A percentile compares a stretch with the other conserved stretches of the same genome.
Conservation (phyloP, 2,888 invertebrate genomes). For the Dorcus hopei region DNA sequence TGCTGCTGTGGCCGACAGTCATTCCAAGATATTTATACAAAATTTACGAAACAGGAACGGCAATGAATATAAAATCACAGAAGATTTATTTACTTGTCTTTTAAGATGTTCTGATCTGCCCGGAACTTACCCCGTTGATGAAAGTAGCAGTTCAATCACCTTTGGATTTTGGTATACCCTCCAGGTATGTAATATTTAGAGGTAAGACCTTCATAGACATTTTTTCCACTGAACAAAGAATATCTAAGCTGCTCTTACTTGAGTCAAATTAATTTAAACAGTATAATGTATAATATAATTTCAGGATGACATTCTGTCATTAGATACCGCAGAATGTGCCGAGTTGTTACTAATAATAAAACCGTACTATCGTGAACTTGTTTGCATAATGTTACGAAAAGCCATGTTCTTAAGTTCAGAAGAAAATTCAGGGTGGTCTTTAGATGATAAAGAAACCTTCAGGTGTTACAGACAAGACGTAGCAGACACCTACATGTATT, state of each 20-base stretch:
- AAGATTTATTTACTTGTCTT: conserved; percentile 67
- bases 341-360: conserved; percentile 59
- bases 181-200: conserved; percentile 58
- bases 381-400: conserved; percentile 74
- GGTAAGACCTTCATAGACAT: no score
- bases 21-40: conserved; percentile 58
- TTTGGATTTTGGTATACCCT: conserved; percentile 91
- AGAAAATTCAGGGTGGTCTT: conserved; percentile 59
- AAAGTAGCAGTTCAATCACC: conserved; percentile 79
- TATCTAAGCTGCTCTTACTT: no score
- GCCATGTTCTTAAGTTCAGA: conserved; percentile 64
- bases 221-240: no score
- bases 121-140: conserved; percentile 85
- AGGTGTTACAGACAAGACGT: conserved; percentile 59
- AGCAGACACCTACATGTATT: conserved; percentile 63
- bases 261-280: no score
- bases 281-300: conserved; percentile 8
- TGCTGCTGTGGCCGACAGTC: conserved; percentile 69
- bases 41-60: conserved; percentile 52
- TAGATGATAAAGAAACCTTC: conserved; percentile 82
- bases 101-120: conserved; percentile 76
- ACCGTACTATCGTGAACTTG: conserved; percentile 76
- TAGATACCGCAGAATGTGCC: conserved; percentile 50
- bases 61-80: conserved; percentile 55
- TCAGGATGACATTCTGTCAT: conserved; percentile 62